Evolutionary conservation across 35 echinoderm and acorn worm species (phyloP).

Genomic region (Acanthaster planci): DNA sequence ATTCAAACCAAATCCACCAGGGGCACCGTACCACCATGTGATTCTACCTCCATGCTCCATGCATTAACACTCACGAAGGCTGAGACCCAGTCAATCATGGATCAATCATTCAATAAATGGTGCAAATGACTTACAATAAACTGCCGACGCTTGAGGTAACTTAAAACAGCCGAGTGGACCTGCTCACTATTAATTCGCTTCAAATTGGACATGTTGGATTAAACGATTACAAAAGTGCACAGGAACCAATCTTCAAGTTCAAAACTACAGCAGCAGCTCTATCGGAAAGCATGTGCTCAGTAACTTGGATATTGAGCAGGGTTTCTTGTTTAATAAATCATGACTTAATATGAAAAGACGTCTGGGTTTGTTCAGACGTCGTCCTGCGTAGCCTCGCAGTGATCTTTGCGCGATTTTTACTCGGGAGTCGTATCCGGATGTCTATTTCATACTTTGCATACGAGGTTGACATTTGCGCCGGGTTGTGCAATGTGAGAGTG

Average conservation of each 20-base stretch:
- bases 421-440: not conserved
- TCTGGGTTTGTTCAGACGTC: not conserved
- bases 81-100: too few species aligned
- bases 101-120: too few species aligned
- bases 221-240: too few species aligned
- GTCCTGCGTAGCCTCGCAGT: not conserved
- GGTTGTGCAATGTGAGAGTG: conserved; percentile 17
- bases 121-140: conserved; percentile 87
- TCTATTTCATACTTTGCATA: not conserved
- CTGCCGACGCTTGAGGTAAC: conserved; percentile 74
- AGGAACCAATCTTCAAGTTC: too few species aligned
- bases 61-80: too few species aligned
- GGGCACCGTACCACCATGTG: too few species aligned
- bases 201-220: conserved; percentile 45
- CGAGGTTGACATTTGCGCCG: not conserved
- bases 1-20: too few species aligned
- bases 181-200: conserved; percentile 72
- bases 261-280: too few species aligned
- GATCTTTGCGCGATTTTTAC: not conserved
- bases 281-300: too few species aligned
- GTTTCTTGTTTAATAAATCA: not conserved
- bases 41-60: too few species aligned
- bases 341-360: not conserved
- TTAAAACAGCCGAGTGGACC: conserved; percentile 70
- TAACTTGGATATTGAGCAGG: not conserved